Conservation (phyloP, 2,797 vertebrate genomes). For the Rhynchotus rufescens region DNA sequence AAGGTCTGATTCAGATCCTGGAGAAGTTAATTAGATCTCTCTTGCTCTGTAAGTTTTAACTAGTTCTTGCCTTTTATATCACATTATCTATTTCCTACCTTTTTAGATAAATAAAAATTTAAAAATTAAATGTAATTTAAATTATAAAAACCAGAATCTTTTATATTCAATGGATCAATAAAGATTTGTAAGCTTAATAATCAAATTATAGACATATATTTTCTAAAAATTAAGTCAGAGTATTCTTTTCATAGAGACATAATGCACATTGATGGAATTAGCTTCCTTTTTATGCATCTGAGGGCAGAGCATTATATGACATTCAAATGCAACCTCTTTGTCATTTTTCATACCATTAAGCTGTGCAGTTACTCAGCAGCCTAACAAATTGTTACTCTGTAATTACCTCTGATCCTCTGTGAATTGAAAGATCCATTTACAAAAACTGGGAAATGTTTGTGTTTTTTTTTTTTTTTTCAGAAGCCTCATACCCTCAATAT, state of each 20-base stretch:
- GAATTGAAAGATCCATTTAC: constrained; percentile 2
- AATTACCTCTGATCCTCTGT: constrained; percentile 13
- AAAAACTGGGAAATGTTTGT: neutral
- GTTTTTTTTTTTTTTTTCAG: neutral
- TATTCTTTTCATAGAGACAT: neutral
- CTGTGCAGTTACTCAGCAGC: neutral
- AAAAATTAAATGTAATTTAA: neutral
- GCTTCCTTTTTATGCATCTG: neutral
- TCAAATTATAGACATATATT: neutral
- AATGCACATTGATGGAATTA: neutral
- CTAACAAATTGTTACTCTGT: constrained; percentile 9
- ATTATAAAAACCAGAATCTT: neutral
- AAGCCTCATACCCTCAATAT: neutral
- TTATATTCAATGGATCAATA: neutral
- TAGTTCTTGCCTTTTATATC: neutral
- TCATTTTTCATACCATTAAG: constrained; percentile 26
- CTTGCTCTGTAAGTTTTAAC: neutral
- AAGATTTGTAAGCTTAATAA: neutral
- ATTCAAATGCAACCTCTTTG: neutral
- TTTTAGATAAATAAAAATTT: neutral
- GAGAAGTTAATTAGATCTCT: neutral
- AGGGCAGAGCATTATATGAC: constrained; percentile 9
- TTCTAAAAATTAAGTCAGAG: neutral
- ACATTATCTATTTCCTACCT: neutral
- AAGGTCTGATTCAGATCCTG: neutral